These are phyloP conservation scores for Bradypodion ventrale DNA, from an alignment of 2,797 vertebrate species.

Conservation along the genomic window DNA sequence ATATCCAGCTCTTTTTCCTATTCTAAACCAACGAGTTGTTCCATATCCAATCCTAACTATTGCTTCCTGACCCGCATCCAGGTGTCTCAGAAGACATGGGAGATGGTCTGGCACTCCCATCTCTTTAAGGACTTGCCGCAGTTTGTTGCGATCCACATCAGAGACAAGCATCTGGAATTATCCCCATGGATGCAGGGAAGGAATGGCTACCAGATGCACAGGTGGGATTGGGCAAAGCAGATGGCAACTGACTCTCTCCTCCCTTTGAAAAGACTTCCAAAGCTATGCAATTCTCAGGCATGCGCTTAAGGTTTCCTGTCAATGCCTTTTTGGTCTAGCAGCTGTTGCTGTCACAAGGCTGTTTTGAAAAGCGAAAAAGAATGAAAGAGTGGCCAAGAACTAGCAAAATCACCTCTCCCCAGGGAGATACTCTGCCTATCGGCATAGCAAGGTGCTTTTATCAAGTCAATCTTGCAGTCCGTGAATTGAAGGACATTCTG, in stretches of 20 bases:
- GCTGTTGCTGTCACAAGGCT: not conserved
- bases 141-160: not conserved
- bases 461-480: too few species aligned
- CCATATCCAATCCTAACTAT: too few species aligned
- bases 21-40: too few species aligned
- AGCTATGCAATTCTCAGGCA: too few species aligned
- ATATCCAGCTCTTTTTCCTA: too few species aligned
- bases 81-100: too few species aligned
- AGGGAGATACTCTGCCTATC: not conserved
- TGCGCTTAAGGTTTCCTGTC: not conserved
- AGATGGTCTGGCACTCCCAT: not conserved
- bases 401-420: not conserved
- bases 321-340: not conserved
- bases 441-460: not conserved
- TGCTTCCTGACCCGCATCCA: too few species aligned
- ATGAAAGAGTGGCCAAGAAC: not conserved
- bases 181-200: not conserved
- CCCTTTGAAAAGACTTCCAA: not conserved
- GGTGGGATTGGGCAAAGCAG: not conserved
- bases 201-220: not conserved
- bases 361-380: not conserved
- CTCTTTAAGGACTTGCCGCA: too few species aligned
- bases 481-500: not conserved
- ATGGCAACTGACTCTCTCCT: too few species aligned
- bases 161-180: not conserved